These are phyloP conservation scores for Mesorhabditis sp. DNA, from an alignment of 2,888 invertebrate genomes.

Conservation along the genomic window DNA sequence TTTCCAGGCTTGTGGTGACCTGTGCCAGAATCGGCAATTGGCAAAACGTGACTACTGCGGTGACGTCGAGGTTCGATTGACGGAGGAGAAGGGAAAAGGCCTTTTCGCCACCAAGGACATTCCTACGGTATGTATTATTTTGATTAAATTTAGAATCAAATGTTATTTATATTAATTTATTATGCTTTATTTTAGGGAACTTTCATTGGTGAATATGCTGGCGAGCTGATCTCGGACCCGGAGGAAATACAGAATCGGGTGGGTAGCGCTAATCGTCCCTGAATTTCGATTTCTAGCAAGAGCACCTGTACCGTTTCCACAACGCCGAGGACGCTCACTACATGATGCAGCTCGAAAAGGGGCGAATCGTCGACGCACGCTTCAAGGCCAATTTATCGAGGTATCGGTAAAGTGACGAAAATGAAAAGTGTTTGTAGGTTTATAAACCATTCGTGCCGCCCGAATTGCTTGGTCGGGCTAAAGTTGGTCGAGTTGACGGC, in stretches of 20 bases:
- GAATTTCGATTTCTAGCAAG: background rate
- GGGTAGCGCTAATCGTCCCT: background rate
- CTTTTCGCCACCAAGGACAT: background rate
- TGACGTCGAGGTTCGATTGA: background rate
- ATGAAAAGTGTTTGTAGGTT: background rate
- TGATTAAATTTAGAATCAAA: background rate
- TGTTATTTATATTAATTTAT: background rate
- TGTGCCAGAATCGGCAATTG: background rate
- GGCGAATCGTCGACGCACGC: background rate
- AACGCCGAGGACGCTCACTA: background rate
- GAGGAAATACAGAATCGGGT: background rate
- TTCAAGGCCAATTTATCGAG: background rate
- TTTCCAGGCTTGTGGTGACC: background rate
- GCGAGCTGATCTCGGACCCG: background rate
- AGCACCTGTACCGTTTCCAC: background rate
- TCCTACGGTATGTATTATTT: background rate
- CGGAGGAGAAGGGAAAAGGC: background rate
- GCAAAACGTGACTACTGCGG: background rate
- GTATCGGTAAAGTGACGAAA: background rate
- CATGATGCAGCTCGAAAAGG: background rate
- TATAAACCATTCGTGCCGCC: background rate
- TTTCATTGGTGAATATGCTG: constrained; percentile 2
- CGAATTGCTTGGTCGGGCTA: background rate
- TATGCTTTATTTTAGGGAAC: constrained; percentile 1
- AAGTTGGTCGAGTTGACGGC: background rate